Base-by-base conservation (phyloP, 2,113 vertebrate species). In the Prionailurus viverrinus region DNA sequence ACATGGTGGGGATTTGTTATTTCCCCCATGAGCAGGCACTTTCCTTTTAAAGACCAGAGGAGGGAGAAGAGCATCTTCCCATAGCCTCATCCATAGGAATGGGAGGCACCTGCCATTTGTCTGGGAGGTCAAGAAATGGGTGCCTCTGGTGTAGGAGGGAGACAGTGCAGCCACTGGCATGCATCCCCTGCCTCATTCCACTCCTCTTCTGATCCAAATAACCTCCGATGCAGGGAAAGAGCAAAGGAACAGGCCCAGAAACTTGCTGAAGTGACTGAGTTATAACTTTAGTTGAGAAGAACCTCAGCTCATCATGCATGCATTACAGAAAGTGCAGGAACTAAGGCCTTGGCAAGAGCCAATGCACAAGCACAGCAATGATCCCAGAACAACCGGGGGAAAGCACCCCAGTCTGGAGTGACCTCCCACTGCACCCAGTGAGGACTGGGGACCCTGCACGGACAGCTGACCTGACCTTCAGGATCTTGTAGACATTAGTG, bases 241-340 rank as follows among this genome's bases (percentile, higher is more conserved):
- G 8, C 58, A 84, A 19, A 45, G 78, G 53, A 9, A 9, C 36
- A 6, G 4, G 6, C 16, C 4, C 11, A 19, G 15, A 25, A 13
- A 11, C 10, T 18, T 11, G 7, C 21, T 23, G 16, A 27, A 4
- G 3, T 16, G 58, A 53, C 68, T 31, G 41, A 65, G 15, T 27
- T 13, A 4, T 13, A 7, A 13, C 3, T 48, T 12, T 8, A 19
- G n/a, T 2, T 41, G 23, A 13, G n/a, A 39, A 76, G 51, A 41
- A 18, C 14, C 33, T 69, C 74, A 25, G 23, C 39, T 7, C 0
- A n/a, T 6, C 36, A 11, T 3, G 4, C 4, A 13, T 0, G 0
- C 19, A 7, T 12, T 16, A 9, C 80, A 81, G 91, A 21, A 68
- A 51, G 55, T 10, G 1, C 55, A 9, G 5, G n/a, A 51, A 31